A percentile compares a stretch with the other conserved stretches of the same genome.
phyloP scores from a whole-genome alignment of 2,888 invertebrate genomes.

The Choristoneura rosaceana region DNA sequence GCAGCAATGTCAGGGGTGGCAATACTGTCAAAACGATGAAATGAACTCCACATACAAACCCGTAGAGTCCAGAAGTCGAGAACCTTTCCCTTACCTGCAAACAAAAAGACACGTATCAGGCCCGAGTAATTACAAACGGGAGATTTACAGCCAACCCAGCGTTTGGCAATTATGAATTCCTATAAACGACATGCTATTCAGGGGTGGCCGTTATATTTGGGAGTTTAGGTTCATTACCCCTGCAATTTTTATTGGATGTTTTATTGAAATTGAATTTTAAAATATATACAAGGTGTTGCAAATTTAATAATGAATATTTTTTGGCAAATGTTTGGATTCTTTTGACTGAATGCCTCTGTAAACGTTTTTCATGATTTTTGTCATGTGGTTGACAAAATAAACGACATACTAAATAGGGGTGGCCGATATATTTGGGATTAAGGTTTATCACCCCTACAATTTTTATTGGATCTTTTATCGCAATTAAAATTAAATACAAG shows the following conservation, averaged over 20 bases:
- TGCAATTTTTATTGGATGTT: neutral
- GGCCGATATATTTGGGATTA: no score
- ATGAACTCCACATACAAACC: slow-evolving; percentile 26
- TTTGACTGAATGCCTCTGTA: no score
- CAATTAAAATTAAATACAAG: no score
- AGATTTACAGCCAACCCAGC: slow-evolving; percentile 49
- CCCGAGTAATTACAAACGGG: slow-evolving; percentile 36
- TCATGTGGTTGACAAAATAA: no score
- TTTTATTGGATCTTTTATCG: no score
- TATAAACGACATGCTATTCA: slow-evolving; percentile 58
- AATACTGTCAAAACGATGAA: neutral
- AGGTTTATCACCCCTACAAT: no score
- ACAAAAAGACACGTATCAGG: slow-evolving; percentile 50
- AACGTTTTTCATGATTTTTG: no score
- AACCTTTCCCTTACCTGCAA: slow-evolving; percentile 68
- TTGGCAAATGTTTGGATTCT: no score
- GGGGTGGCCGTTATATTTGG: slow-evolving; percentile 23
- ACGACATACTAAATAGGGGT: no score
- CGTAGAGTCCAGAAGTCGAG: slow-evolving; percentile 32
- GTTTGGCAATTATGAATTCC: slow-evolving; percentile 68
- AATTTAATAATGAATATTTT: neutral
- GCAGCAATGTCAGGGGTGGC: no score
- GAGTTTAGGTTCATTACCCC: slow-evolving; percentile 18
- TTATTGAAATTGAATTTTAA: neutral
- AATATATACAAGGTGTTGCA: neutral